These are phyloP conservation scores for Urocynchramus pylzowi DNA, from an alignment of 2,113 vertebrate species.

Conservation along the genomic window DNA sequence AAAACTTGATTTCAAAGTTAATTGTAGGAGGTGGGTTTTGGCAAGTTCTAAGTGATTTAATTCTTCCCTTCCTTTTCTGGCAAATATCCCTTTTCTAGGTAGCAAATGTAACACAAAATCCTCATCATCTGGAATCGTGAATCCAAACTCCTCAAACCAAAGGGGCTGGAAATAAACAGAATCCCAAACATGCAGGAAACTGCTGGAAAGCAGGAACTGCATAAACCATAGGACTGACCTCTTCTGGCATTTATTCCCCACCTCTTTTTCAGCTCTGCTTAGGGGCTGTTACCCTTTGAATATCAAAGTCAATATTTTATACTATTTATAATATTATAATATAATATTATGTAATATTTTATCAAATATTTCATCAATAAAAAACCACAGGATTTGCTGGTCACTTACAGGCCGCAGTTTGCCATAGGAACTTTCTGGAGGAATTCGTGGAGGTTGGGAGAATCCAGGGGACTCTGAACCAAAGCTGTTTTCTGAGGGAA, in stretches of 20 bases:
- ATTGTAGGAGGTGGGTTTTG: not conserved
- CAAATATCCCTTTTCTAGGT: not conserved
- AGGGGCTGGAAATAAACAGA: not conserved
- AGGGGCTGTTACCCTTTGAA: not conserved
- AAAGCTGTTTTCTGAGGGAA: conserved; percentile 81
- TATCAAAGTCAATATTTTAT: not conserved
- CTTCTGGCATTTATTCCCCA: not conserved
- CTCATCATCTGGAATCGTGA: rapidly evolving
- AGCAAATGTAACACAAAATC: not conserved
- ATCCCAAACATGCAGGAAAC: not conserved
- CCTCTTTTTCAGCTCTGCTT: not conserved
- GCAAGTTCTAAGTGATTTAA: not conserved
- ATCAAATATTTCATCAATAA: not conserved
- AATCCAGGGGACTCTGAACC: conserved; percentile 84
- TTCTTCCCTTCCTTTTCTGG: not conserved
- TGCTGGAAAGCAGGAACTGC: not conserved
- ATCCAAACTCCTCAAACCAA: not conserved
- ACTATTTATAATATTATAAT: not conserved
- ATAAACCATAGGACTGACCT: not conserved
- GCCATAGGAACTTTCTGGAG: conserved; percentile 82
- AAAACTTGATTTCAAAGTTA: not conserved
- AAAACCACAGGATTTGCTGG: not conserved
- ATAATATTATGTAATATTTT: not conserved
- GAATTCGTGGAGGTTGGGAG: conserved; percentile 78
- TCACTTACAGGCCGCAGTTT: conserved; percentile 93